Evolutionary conservation across 2,113 vertebrate genomes (phyloP).

Genomic region (Stegastes partitus): DNA sequence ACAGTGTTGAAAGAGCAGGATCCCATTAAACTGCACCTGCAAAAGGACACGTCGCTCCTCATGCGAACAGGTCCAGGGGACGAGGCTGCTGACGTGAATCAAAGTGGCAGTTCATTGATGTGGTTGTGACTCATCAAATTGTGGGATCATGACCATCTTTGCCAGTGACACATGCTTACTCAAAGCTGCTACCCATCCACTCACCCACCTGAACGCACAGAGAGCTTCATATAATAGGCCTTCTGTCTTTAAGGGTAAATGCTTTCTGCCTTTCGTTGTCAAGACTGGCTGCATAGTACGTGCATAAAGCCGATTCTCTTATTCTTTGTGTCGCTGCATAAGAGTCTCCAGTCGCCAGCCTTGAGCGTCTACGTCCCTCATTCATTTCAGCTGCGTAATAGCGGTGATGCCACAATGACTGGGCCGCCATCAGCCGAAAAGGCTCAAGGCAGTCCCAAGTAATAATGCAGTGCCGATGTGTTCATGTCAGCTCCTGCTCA

Average conservation of each 20-base stretch:
- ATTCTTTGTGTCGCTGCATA: background rate
- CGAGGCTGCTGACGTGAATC: slow-evolving; percentile 3
- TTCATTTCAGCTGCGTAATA: slow-evolving; percentile 3
- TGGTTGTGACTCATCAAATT: slow-evolving; percentile 68
- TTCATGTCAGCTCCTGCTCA: background rate
- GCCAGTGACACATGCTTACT: slow-evolving; percentile 17
- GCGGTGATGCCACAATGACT: background rate
- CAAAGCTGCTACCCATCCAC: slow-evolving; percentile 34
- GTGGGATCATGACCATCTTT: slow-evolving; percentile 42
- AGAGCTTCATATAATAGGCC: slow-evolving; percentile 5
- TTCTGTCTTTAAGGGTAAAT: slow-evolving; percentile 37
- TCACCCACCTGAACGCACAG: slow-evolving; percentile 17
- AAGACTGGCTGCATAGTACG: slow-evolving; percentile 12
- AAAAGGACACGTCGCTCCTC: background rate
- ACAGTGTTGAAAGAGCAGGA: background rate
- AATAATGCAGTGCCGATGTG: background rate
- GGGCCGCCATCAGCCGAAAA: background rate
- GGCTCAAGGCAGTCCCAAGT: background rate
- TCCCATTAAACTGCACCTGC: background rate
- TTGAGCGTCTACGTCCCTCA: background rate
- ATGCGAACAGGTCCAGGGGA: background rate
- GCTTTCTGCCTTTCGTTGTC: slow-evolving; percentile 22
- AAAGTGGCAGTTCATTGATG: slow-evolving; percentile 35
- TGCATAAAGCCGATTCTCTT: slow-evolving; percentile 18
- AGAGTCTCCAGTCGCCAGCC: slow-evolving; percentile 24